Evolutionary conservation across 2,888 invertebrate species (phyloP).

Genomic region (Pogonocherus hispidulus): DNA sequence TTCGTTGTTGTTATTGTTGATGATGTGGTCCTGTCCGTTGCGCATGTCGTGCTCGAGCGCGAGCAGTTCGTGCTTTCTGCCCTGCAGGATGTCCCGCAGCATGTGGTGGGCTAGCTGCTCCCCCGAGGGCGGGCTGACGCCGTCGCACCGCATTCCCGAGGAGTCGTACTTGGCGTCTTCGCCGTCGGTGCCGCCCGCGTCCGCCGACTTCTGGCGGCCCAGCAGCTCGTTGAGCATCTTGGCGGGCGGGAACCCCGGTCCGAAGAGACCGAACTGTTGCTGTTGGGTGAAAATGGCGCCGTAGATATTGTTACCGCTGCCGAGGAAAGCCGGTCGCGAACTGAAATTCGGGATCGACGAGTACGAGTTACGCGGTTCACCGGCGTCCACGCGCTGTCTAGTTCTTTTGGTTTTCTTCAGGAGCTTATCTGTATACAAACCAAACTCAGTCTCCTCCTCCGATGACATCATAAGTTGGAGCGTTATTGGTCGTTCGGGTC

Average conservation of each 20-base stretch:
- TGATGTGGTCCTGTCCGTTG: slow-evolving; percentile 69
- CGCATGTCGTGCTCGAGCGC: slow-evolving; percentile 79
- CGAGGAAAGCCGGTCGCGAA: slow-evolving; percentile 85
- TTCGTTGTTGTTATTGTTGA: slow-evolving; percentile 71
- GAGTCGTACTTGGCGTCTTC: slow-evolving; percentile 68
- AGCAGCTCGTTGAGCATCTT: slow-evolving; percentile 94
- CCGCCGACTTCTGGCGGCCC: slow-evolving; percentile 77
- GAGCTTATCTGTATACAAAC: slow-evolving; percentile 93
- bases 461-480: slow-evolving; percentile 94
- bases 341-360: slow-evolving; percentile 84
- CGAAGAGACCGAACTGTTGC: slow-evolving; percentile 87
- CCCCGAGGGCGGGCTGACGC: slow-evolving; percentile 73
- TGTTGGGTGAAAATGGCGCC: slow-evolving; percentile 87
- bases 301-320: slow-evolving; percentile 81
- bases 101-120: slow-evolving; percentile 83
- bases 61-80: slow-evolving; percentile 86
- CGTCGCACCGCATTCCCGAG: slow-evolving; percentile 71
- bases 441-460: slow-evolving; percentile 95
- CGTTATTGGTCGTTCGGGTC: slow-evolving; percentile 84
- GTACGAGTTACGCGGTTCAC: slow-evolving; percentile 94
- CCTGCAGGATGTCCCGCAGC: slow-evolving; percentile 91
- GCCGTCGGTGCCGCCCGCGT: slow-evolving; percentile 67
- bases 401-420: slow-evolving; percentile 94
- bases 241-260: slow-evolving; percentile 87
- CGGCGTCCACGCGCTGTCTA: slow-evolving; percentile 97